These are phyloP conservation scores for Xylocampa areola DNA, from an alignment of 2,888 invertebrate genomes.

Conservation along the genomic window DNA sequence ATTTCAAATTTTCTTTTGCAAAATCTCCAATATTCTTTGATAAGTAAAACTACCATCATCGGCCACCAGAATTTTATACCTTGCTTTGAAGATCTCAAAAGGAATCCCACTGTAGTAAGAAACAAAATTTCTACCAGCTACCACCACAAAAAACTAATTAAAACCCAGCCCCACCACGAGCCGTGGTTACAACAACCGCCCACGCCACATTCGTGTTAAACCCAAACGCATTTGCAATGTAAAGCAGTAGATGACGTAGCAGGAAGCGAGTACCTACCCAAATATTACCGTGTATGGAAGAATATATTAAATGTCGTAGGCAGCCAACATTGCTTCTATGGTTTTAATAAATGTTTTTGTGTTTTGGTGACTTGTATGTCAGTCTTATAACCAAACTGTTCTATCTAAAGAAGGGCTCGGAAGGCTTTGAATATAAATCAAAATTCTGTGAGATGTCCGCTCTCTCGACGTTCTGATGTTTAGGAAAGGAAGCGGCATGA, in stretches of 20 bases:
- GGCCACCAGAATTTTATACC: too few relatives aligned
- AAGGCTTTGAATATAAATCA: background rate
- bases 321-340: slow-evolving; percentile 16
- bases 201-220: slow-evolving; percentile 80
- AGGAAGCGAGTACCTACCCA: slow-evolving; percentile 73
- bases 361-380: background rate
- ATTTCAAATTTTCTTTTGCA: too few relatives aligned
- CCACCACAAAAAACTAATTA: slow-evolving; percentile 46
- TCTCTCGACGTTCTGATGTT: too few relatives aligned
- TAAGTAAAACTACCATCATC: too few relatives aligned
- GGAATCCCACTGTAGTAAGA: background rate
- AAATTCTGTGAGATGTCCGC: too few relatives aligned
- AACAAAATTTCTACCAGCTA: background rate
- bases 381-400: background rate
- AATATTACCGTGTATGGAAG: slow-evolving; percentile 62
- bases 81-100: too few relatives aligned
- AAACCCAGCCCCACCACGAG: slow-evolving; percentile 18
- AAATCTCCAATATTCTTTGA: too few relatives aligned
- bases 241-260: slow-evolving; percentile 78
- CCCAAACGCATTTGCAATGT: slow-evolving; percentile 79
- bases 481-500: too few relatives aligned
- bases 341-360: background rate
- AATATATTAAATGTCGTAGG: slow-evolving; percentile 53
- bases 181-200: slow-evolving; percentile 54
- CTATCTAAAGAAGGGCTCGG: background rate